Base-by-base conservation (phyloP, 2,113 vertebrate genomes). In the Brienomyrus brachyistius region DNA sequence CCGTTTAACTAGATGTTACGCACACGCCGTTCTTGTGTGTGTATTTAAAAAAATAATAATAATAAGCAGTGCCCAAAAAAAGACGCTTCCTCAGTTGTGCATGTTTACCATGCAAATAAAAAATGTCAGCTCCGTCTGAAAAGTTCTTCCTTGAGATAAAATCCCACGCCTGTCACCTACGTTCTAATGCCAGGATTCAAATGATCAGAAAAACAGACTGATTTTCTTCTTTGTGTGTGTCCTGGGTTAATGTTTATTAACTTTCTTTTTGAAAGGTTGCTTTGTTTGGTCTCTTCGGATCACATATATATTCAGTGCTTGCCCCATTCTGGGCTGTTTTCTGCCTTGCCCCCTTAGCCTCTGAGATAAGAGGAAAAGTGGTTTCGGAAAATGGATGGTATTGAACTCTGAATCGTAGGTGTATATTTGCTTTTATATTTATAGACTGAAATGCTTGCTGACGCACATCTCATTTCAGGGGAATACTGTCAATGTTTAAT, bases 401-500 rank as follows among this genome's bases (percentile, higher is more conserved):
- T 85, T 50, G 21, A 85, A 45, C 45, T 13, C 21, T 48, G 48
- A 50, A 86, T n/a, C 50, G 6, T 52, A 23, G 27, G 27, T 51
- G 15, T 51, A 23, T 86, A 10, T 86, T 86, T 89, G 45, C 47
- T 87, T 80, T 92, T 95, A 95, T 80, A 19, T 17, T 80, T 80
- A 43, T 80, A 43, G 35, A 43, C 9, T 15, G 74, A 43, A 80
- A 31, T 80, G 13, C 10, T 80, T 80, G 35, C 13, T 40, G 74
- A 40, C 35, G 27, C 31, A 77, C 15, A 5, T 43, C 11, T 27
- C 74, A 19, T 43, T 19, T 80, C 62, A 31, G 27, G 1, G 62
- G 27, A 70, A 70, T 15, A 4, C 62, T 70, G 10, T 31, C 35
- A 40, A 19, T 80, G 17, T 80, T 80, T 43, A 80, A 80, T 80